Evolutionary conservation across 2,888 invertebrate genomes (phyloP).

Genomic region (Drosophila mimetica): DNA sequence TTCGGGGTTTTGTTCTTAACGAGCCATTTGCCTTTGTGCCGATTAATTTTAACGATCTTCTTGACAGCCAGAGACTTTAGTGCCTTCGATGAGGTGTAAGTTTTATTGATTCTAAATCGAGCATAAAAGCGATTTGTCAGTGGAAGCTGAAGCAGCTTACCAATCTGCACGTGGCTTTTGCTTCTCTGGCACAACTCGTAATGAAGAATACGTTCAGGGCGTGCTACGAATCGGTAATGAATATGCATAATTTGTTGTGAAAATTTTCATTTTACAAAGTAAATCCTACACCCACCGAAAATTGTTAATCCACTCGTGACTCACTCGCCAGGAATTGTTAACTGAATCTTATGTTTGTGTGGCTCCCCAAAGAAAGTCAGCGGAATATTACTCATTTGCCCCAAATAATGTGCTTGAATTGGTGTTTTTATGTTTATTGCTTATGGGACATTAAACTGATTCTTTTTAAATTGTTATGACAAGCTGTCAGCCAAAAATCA

Average conservation of each 20-base stretch:
- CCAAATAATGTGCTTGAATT: conserved; percentile 34
- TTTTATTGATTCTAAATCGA: conserved; percentile 45
- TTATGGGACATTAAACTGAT: conserved; percentile 35
- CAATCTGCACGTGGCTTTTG: conserved; percentile 33
- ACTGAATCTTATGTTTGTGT: conserved; percentile 10
- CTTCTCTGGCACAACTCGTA: conserved; percentile 18
- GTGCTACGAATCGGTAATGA: conserved; percentile 34
- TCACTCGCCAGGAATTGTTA: conserved; percentile 21
- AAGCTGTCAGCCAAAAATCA: conserved; percentile 24
- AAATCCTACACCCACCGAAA: conserved; percentile 15
- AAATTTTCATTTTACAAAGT: conserved; percentile 27
- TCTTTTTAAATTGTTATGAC: conserved; percentile 54
- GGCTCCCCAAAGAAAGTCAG: conserved; percentile 2
- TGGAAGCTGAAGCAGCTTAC: neutral
- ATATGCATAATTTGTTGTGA: neutral
- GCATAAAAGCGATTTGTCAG: conserved; percentile 18
- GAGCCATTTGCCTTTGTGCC: conserved; percentile 23
- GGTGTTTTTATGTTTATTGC: conserved; percentile 16
- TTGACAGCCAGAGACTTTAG: conserved; percentile 5
- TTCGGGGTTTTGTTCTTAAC: conserved; percentile 6
- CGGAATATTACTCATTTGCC: conserved; percentile 38
- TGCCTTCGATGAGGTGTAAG: conserved; percentile 35
- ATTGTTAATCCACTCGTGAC: conserved; percentile 31
- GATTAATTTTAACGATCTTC: conserved; percentile 38
- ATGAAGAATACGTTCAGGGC: conserved; percentile 49